Conservation (phyloP, 2,797 vertebrate genomes). For the Parauchenoglanis punctatus region DNA sequence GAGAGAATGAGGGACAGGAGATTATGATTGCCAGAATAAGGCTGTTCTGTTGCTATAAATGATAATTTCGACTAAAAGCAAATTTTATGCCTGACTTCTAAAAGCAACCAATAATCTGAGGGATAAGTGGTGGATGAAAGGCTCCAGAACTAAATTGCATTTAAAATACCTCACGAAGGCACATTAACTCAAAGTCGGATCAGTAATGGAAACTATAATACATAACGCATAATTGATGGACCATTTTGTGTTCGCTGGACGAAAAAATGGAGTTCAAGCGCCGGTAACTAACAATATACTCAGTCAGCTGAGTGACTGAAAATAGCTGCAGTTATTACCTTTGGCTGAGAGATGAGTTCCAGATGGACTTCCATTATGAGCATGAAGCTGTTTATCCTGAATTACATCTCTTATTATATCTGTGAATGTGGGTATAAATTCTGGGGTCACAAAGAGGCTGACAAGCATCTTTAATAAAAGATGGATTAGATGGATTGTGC, state of each 20-base stretch:
- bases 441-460: conserved; percentile 52
- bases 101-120: not conserved
- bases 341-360: conserved; percentile 54
- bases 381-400: conserved; percentile 51
- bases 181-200: conserved; percentile 17
- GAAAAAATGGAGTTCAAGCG: conserved; percentile 50
- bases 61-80: not conserved
- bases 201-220: conserved; percentile 33
- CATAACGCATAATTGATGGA: conserved; percentile 10
- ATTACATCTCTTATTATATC: conserved; percentile 54
- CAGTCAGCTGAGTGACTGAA: conserved; percentile 17
- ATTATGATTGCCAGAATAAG: not conserved
- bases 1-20: not conserved
- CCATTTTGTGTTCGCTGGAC: conserved; percentile 21
- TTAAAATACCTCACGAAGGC: conserved; percentile 2
- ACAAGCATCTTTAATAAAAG: conserved; percentile 55
- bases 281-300: conserved; percentile 43
- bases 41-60: conserved; percentile 1
- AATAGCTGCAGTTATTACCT: conserved; percentile 50
- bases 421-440: conserved; percentile 61
- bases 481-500: conserved; percentile 45
- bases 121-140: not conserved
- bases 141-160: conserved; percentile 8
- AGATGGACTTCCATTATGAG: conserved; percentile 58
- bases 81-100: conserved; percentile 30